phyloP scores from a whole-genome alignment of 2,888 invertebrate species.

The Caenorhabditis sp. region DNA sequence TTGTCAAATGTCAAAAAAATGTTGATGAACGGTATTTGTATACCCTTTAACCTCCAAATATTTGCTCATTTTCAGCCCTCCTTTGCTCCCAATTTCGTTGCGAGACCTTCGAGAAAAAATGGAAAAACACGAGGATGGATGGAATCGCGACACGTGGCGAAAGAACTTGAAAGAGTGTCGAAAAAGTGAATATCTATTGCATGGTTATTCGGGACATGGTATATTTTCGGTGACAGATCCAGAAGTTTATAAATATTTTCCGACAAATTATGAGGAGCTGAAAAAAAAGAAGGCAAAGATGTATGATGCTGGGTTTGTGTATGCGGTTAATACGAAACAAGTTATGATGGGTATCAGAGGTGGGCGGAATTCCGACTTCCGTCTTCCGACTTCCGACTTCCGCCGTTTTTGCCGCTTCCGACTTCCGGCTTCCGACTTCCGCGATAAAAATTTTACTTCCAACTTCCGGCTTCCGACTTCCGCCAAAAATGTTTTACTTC shows the following conservation, averaged over 20 bases:
- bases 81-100: background rate
- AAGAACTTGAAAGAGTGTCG: constrained; percentile 38
- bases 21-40: constrained; percentile 1
- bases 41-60: too few relatives aligned
- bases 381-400: too few relatives aligned
- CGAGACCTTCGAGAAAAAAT: constrained; percentile 22
- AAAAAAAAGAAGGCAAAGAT: constrained; percentile 42
- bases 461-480: too few relatives aligned
- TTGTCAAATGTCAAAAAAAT: constrained; percentile 56
- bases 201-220: constrained; percentile 60
- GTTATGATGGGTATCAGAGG: constrained; percentile 63
- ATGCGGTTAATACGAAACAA: constrained; percentile 37
- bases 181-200: constrained; percentile 43
- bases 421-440: too few relatives aligned
- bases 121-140: constrained; percentile 37
- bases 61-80: background rate
- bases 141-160: constrained; percentile 31
- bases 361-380: too few relatives aligned
- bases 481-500: too few relatives aligned
- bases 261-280: constrained; percentile 63
- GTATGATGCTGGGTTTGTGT: constrained; percentile 69
- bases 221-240: constrained; percentile 55
- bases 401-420: too few relatives aligned
- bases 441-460: too few relatives aligned
- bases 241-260: constrained; percentile 69